Conservation (phyloP, 1,140 invertebrate genomes). For the Lethocerus indicus region DNA sequence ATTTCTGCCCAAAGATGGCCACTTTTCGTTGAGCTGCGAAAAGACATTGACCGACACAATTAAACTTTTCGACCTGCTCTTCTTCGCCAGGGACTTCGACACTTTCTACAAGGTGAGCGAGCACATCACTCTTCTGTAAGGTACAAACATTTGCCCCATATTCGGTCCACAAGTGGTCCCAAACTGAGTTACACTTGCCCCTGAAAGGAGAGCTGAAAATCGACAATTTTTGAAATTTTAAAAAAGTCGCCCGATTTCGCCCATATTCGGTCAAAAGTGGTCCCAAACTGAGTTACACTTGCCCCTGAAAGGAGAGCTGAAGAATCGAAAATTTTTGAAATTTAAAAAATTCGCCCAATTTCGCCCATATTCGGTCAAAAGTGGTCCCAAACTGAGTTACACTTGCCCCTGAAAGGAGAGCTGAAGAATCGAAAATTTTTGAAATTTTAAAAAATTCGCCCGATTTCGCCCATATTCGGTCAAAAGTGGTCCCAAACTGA, state of each 20-base stretch:
- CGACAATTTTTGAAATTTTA: not conserved
- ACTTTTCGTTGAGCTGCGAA: constrained; percentile 41
- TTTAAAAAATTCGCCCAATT: too few relatives aligned
- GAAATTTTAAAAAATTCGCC: too few relatives aligned
- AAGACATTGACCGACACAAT: constrained; percentile 40
- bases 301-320: too few relatives aligned
- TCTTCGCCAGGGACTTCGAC: constrained; percentile 36
- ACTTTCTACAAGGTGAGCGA: constrained; percentile 19
- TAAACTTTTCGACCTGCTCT: constrained; percentile 46
- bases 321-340: too few relatives aligned
- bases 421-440: too few relatives aligned
- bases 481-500: too few relatives aligned
- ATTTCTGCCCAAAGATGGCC: constrained; percentile 33
- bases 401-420: too few relatives aligned
- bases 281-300: constrained; percentile 19
- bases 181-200: constrained; percentile 16
- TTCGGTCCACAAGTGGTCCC: not conserved
- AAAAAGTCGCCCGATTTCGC: not conserved
- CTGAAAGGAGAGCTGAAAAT: not conserved
- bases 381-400: too few relatives aligned
- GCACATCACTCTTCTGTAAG: not conserved
- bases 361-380: too few relatives aligned
- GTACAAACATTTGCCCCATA: not conserved
- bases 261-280: not conserved
- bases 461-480: too few relatives aligned